These are phyloP conservation scores for Brachypalpus laphriformis DNA, from an alignment of 2,888 invertebrate genomes.

Conservation along the genomic window DNA sequence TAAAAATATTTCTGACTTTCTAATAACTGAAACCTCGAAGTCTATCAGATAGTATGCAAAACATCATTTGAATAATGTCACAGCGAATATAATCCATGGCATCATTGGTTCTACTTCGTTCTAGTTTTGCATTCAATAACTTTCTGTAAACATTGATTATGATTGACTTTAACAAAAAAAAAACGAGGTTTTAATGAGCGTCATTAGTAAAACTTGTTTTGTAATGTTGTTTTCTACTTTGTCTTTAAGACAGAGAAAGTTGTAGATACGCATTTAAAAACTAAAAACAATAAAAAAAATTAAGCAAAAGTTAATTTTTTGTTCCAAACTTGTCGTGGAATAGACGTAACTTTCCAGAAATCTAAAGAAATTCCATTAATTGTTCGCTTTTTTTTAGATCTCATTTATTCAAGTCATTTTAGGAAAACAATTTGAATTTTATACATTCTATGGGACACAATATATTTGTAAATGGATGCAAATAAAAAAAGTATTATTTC, in stretches of 20 bases:
- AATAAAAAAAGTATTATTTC: too few species aligned
- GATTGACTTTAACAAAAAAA: neutral
- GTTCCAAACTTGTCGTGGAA: too few species aligned
- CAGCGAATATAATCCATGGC: neutral
- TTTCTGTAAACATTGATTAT: neutral
- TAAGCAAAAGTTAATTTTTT: too few species aligned
- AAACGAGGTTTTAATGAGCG: conserved; percentile 1
- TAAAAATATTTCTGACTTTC: neutral
- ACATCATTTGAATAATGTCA: neutral
- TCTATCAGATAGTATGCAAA: neutral
- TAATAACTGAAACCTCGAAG: neutral
- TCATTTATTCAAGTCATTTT: too few species aligned
- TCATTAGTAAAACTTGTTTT: neutral
- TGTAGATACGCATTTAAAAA: neutral
- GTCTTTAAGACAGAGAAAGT: neutral
- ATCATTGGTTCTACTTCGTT: neutral
- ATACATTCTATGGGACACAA: too few species aligned
- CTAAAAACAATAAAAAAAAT: neutral
- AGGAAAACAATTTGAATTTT: too few species aligned
- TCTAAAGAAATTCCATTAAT: too few species aligned
- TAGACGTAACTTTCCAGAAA: too few species aligned
- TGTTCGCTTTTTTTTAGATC: too few species aligned
- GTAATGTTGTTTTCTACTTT: neutral
- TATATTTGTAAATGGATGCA: too few species aligned
- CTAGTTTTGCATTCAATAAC: neutral